Evolutionary conservation across 2,888 invertebrate genomes (phyloP), one percentile per base, ranked within the genome.

Genomic region (Epirrhoe alternata): DNA sequence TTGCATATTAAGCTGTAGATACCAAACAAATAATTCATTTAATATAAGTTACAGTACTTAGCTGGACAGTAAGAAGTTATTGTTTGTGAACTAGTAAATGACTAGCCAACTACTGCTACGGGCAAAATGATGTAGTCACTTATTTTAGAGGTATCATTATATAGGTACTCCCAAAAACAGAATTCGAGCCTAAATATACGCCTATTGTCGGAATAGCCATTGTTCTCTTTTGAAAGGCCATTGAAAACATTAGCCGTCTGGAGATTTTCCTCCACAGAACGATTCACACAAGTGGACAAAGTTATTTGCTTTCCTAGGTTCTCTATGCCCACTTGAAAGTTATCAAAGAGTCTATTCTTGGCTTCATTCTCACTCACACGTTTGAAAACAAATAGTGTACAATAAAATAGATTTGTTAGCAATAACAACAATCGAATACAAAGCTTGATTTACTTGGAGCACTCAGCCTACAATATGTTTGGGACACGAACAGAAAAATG

Each of bases 211-310:
- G 71, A 70, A 57, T 56, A 64, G 65, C 78, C 64, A 77, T 83
- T 82, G 79, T 83, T 79, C 78, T 73, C 71, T 74, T 71, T 77
- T 74, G 78, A 78, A 24, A 77, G 76, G 74, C 77, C 77, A 77
- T 79, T 75, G 72, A 80, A 80, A 82, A 81, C 80, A 79, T 82
- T 79, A 81, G 75, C 75, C 77, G 75, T 72, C 73, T 72, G 73
- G 77, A 80, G 78, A 83, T 68, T 67, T 78, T 75, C 71, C 74
- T 74, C 72, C 71, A 54, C 49, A 51, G 57, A 68, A 75, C 69
- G 66, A 76, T 72, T 67, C 69, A 70, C 66, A 75, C 68, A 71
- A 78, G 76, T 76, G 77, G 75, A 64, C 75, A 72, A 70, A 76
- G 79, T 79, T 76, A 79, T 79, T 78, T 78, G 74, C 70, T 69